These are phyloP conservation scores for Drosophila insularis DNA, from an alignment of 1,140 invertebrate genomes.

Conservation along the genomic window DNA sequence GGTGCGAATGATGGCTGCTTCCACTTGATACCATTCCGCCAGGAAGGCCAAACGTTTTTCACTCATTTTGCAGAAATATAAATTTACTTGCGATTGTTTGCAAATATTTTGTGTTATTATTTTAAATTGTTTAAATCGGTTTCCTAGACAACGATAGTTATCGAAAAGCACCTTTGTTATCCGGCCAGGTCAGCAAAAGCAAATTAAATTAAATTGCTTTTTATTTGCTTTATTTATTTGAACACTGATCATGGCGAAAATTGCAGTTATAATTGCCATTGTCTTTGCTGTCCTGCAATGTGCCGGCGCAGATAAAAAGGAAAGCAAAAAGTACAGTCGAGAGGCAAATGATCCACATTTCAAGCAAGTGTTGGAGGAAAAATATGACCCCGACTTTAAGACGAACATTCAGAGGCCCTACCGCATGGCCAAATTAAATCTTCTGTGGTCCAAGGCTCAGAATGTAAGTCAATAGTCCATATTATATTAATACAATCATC, in stretches of 20 bases:
- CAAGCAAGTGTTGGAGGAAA: slow-evolving; percentile 55
- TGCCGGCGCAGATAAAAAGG: slow-evolving; percentile 58
- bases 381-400: slow-evolving; percentile 79
- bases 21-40: slow-evolving; percentile 92
- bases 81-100: background rate
- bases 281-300: slow-evolving; percentile 30
- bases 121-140: background rate
- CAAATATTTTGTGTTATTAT: slow-evolving; percentile 4
- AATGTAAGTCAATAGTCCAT: slow-evolving; percentile 84
- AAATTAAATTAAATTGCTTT: slow-evolving; percentile 19
- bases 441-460: slow-evolving; percentile 92
- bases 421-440: slow-evolving; percentile 92
- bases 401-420: slow-evolving; percentile 90
- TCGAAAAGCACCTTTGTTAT: slow-evolving; percentile 3
- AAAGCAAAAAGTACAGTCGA: slow-evolving; percentile 71
- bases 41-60: slow-evolving; percentile 84
- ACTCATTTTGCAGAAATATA: background rate
- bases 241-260: slow-evolving; percentile 7
- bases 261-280: slow-evolving; percentile 17
- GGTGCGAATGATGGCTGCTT: slow-evolving; percentile 87
- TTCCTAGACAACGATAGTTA: background rate
- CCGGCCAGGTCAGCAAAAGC: slow-evolving; percentile 42
- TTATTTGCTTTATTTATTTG: slow-evolving; percentile 14
- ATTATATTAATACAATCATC: background rate
- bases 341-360: slow-evolving; percentile 67